Base-by-base conservation (phyloP, 2,113 vertebrate genomes). In the Puma concolor region DNA sequence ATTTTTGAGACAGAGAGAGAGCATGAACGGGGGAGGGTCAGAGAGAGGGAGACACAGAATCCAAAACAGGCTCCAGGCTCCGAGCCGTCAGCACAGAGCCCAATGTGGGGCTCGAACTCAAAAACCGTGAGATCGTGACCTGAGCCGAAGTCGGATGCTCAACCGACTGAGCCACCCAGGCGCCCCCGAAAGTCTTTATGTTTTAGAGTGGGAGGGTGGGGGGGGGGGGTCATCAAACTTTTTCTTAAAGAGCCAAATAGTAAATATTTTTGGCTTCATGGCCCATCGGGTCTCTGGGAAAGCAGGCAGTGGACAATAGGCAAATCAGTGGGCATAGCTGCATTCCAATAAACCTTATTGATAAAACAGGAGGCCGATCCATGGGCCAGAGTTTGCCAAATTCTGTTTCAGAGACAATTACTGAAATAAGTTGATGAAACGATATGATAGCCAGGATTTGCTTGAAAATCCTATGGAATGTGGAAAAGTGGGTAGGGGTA, bases 331-430 rank as follows among this genome's bases (percentile, higher is more conserved):
- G 25, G 36, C 25, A 6, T 66, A 63, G 23, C 48, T 50, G 23
- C 41, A 52, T 60, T 15, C 60, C 83, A 86, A 27, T 36, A 95
- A 89, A 57, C 36, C 88, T 71, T n/a, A 63, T 71, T 86, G 71
- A 63, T 64, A 41, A 95, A 81, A 76, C 33, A 88, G 13, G 48
- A 96, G 17, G 27, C 66, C 60, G 14, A 25, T 63, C 25, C 80
- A 87, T 2, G n/a, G 87, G 69, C n/a, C 57, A 92, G 82, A 94
- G n/a, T 89, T 71, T 60, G n/a, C 41, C 38, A 33, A 96, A 4
- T 10, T 91, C 76, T 86, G 71, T 91, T 84, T 92, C 77, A 82
- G 60, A 95, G 81, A 94, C 83, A 80, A 54, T 96, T 92, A 48
- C 23, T 84, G 29, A 82, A 74, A 83, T 80, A 66, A 44, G 44